Evolutionary conservation across 2,888 invertebrate species (phyloP).

Genomic region (Xanthia icteritia): DNA sequence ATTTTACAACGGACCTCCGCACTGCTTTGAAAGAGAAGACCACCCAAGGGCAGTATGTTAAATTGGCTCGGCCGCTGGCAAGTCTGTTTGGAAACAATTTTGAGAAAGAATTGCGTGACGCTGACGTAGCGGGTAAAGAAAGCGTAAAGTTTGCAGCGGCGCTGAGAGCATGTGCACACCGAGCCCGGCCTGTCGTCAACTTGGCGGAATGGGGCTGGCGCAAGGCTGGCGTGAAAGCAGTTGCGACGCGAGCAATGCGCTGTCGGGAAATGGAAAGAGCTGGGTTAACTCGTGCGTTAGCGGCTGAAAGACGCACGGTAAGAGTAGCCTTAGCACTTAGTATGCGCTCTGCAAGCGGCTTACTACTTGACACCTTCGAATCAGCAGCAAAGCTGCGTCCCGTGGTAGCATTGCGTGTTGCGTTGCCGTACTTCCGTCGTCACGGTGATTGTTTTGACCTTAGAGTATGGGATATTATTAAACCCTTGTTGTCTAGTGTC

Average conservation of each 20-base stretch:
- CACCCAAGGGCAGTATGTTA: neutral
- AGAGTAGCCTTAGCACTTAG: conserved; percentile 72
- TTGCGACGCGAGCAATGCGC: conserved; percentile 72
- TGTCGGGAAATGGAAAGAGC: conserved; percentile 68
- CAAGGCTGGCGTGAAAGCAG: conserved; percentile 74
- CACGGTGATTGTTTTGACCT: conserved; percentile 58
- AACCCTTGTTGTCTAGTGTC: conserved; percentile 69
- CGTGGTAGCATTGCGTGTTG: conserved; percentile 70
- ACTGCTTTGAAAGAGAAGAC: conserved; percentile 17
- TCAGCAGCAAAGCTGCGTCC: conserved; percentile 41
- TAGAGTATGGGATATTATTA: conserved; percentile 74
- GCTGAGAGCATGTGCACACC: conserved; percentile 75
- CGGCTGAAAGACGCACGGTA: conserved; percentile 71
- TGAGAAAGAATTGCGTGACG: conserved; percentile 50
- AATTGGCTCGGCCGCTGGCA: conserved; percentile 8
- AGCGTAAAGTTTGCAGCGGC: conserved; percentile 65
- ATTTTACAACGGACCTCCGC: conserved; percentile 67
- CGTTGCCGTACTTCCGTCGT: conserved; percentile 66
- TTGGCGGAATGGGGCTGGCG: conserved; percentile 72
- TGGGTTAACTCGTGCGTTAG: conserved; percentile 62
- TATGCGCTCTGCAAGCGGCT: conserved; percentile 24
- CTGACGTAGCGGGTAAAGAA: conserved; percentile 62
- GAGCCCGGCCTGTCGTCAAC: conserved; percentile 70
- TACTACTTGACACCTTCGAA: conserved; percentile 35
- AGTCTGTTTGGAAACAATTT: conserved; percentile 34